Evolutionary conservation across 1,140 invertebrate species (phyloP).

Genomic region (Hyposmocoma kahamanoa): DNA sequence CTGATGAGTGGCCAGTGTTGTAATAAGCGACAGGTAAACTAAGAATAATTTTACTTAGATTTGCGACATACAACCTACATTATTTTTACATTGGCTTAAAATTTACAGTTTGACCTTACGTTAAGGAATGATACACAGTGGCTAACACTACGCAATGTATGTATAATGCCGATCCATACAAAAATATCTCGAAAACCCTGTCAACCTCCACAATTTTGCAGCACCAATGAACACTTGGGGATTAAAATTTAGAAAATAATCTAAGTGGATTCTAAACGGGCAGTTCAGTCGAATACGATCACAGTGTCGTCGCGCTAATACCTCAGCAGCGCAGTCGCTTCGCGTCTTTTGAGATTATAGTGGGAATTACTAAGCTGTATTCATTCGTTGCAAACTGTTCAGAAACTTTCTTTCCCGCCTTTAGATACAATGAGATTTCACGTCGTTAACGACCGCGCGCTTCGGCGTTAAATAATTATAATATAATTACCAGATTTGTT

Average conservation of each 20-base stretch:
- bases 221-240: slow-evolving; percentile 54
- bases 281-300: too few species aligned
- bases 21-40: slow-evolving; percentile 6
- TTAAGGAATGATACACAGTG: slow-evolving; percentile 44
- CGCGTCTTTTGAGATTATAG: too few species aligned
- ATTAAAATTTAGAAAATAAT: slow-evolving; percentile 20
- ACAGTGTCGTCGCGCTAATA: too few species aligned
- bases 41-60: slow-evolving; percentile 26
- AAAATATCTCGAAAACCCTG: slow-evolving; percentile 52
- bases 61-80: slow-evolving; percentile 26
- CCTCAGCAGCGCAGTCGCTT: too few species aligned
- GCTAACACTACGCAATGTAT: slow-evolving; percentile 28
- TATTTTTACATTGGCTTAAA: slow-evolving; percentile 32
- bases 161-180: slow-evolving; percentile 37
- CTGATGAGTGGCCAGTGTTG: too few species aligned
- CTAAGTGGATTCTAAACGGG: too few species aligned
- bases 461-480: too few species aligned
- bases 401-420: background rate
- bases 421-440: too few species aligned
- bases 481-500: too few species aligned
- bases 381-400: background rate
- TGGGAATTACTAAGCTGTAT: too few species aligned
- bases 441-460: too few species aligned
- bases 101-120: slow-evolving; percentile 35
- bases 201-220: slow-evolving; percentile 41